A percentile compares a stretch with the other conserved stretches of the same genome.
These are phyloP conservation scores for Benthosema pterotum DNA, from an alignment of 2,797 vertebrate genomes.

Conservation along the genomic window DNA sequence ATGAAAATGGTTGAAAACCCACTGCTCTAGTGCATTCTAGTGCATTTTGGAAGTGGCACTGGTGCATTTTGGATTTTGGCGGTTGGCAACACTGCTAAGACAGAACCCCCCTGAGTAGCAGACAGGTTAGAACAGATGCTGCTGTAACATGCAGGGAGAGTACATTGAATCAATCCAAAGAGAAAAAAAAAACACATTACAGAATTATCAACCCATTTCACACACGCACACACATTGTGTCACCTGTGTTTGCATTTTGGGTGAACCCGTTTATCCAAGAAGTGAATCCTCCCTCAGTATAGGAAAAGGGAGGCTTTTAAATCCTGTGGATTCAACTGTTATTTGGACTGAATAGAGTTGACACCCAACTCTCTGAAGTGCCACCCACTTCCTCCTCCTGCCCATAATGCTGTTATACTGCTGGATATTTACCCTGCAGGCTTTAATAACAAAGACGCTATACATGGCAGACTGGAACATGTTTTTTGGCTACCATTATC, in stretches of 20 bases:
- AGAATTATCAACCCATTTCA: too few relatives aligned
- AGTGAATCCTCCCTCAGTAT: slow-evolving; percentile 26
- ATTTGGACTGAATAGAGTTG: slow-evolving; percentile 40
- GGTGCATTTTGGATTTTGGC: too few relatives aligned
- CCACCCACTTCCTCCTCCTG: slow-evolving; percentile 19
- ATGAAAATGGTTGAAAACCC: too few relatives aligned
- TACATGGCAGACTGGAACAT: slow-evolving; percentile 47
- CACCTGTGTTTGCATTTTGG: slow-evolving; percentile 30
- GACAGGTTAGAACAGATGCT: slow-evolving; percentile 3
- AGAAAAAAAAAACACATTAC: too few relatives aligned
- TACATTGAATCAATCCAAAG: too few relatives aligned
- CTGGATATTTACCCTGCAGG: slow-evolving; percentile 18
- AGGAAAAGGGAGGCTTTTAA: slow-evolving; percentile 36
- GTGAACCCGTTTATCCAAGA: slow-evolving; percentile 14
- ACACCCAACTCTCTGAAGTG: slow-evolving; percentile 22
- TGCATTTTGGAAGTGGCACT: too few relatives aligned
- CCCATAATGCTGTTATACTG: slow-evolving; percentile 8
- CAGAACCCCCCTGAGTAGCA: not conserved
- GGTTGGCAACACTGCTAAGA: too few relatives aligned
- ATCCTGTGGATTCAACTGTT: slow-evolving; percentile 31
- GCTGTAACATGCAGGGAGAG: slow-evolving; percentile 2
- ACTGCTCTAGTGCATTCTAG: too few relatives aligned
- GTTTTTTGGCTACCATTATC: slow-evolving; percentile 26
- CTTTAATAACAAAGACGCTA: slow-evolving; percentile 26
- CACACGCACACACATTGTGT: too few relatives aligned